Base-by-base conservation (phyloP, 1,140 invertebrate genomes). In the Coenobita brevimanus region DNA sequence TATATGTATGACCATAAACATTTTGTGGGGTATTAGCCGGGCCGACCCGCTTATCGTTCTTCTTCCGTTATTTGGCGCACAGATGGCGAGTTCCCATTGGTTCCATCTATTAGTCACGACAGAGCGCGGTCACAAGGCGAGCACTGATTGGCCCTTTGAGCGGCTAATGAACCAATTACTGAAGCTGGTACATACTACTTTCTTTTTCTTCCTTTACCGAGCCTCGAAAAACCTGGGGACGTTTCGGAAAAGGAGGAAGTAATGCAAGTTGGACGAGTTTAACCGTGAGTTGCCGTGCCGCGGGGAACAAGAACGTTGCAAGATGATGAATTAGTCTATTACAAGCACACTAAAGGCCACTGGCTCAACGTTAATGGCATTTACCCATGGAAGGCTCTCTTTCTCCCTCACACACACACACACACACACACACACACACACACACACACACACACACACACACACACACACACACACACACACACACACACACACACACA, bases 291-390 rank as follows among this genome's bases (percentile, higher is more conserved):
- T 85, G 82, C 82, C 82, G 82, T 85, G 82, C 71, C 54, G 71
- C n/a, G 73, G 27, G 38, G 33, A 62, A 67, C 71, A 85, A 85
- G 71, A 85, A 64, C 71, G 71, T 54, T 76, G 82, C 71, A 62
- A 85, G 54, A 85, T 85, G 82, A 85, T 78, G 82, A 85, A 85
- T 85, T 85, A 85, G 82, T 64, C 73, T 84, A 84, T 85, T 85
- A 85, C 82, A 85, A 85, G 82, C 82, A 85, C 82, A 78, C 50
- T 85, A 85, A 62, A 85, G 71, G 82, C 33, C 82, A 85, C 50
- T 85, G 82, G 71, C 71, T 84, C 71, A 75, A 60, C 50, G 27
- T 54, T 85, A 84, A 85, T 85, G 82, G 82, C 60, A n/a, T 75
- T 78, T 78, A 85, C 71, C 82, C 82, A 85, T 85, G 82, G 73